These are phyloP conservation scores for Borostomias antarcticus DNA, from an alignment of 2,797 vertebrate genomes.

Conservation along the genomic window DNA sequence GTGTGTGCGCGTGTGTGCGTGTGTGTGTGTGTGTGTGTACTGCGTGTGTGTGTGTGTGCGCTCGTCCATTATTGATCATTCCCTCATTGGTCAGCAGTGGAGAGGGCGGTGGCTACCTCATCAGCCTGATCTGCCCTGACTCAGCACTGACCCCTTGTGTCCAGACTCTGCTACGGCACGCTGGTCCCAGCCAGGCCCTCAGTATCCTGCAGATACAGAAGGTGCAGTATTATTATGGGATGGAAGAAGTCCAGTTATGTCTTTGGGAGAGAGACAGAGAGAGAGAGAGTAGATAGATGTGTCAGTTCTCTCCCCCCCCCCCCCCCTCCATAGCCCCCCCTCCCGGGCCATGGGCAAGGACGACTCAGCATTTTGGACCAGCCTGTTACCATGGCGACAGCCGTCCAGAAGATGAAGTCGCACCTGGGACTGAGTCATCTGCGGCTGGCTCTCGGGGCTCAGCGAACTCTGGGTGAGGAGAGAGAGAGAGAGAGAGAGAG, in stretches of 20 bases:
- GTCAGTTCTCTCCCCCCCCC: neutral
- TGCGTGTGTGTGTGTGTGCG: too few species aligned
- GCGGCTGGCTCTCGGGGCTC: slow-evolving; percentile 86
- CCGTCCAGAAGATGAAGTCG: slow-evolving; percentile 83
- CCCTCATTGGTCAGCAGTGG: slow-evolving; percentile 64
- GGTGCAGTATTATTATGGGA: slow-evolving; percentile 76
- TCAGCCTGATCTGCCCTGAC: slow-evolving; percentile 84
- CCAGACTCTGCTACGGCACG: slow-evolving; percentile 77
- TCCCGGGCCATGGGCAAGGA: slow-evolving; percentile 87
- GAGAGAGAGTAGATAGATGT: too few species aligned
- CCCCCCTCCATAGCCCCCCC: slow-evolving; percentile 76
- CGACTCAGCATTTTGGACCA: slow-evolving; percentile 82
- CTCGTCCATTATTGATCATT: too few species aligned
- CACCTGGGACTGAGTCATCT: slow-evolving; percentile 84
- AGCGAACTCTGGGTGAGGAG: slow-evolving; percentile 80
- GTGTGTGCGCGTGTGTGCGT: slow-evolving; percentile 11
- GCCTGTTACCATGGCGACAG: slow-evolving; percentile 72
- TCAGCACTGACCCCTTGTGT: slow-evolving; percentile 81
- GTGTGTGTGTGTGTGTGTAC: slow-evolving; percentile 12
- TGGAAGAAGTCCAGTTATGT: neutral
- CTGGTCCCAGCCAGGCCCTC: slow-evolving; percentile 67
- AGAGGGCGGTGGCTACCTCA: slow-evolving; percentile 70
- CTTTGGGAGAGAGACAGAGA: too few species aligned
- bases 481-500: neutral
- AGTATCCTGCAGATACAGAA: slow-evolving; percentile 84